A percentile compares a stretch with the other conserved stretches of the same genome.
Conservation (phyloP, 1,140 invertebrate genomes). For the Pectinophora gossypiella region DNA sequence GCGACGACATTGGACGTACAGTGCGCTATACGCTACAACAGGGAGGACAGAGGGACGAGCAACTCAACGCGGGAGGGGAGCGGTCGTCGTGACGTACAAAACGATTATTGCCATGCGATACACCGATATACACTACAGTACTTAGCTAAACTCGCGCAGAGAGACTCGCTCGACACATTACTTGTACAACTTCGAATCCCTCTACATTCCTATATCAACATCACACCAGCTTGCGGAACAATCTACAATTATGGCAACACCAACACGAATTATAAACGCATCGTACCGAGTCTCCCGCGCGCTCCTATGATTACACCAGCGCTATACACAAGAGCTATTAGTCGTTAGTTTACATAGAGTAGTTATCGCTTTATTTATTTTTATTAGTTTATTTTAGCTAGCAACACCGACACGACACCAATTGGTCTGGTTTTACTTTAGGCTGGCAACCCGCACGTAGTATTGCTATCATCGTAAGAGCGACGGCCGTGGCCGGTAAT, state of each 20-base stretch:
- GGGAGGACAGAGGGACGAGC: not conserved
- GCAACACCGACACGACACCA: conserved; percentile 65
- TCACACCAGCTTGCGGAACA: too few relatives aligned
- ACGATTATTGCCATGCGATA: conserved; percentile 46
- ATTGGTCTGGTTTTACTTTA: conserved; percentile 55
- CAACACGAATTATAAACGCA: too few relatives aligned
- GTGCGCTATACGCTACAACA: not conserved
- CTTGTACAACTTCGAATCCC: too few relatives aligned
- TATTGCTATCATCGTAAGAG: conserved; percentile 47
- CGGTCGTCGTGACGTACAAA: conserved; percentile 6
- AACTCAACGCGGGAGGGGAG: not conserved
- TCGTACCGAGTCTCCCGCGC: too few relatives aligned
- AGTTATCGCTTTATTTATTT: conserved; percentile 34
- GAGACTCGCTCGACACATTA: not conserved
- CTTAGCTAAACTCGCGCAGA: conserved; percentile 21
- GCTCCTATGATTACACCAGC: conserved; percentile 19
- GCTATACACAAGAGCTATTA: conserved; percentile 39
- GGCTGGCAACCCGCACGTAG: conserved; percentile 36
- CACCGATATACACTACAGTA: conserved; percentile 30
- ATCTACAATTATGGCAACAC: too few relatives aligned
- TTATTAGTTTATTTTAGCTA: conserved; percentile 36
- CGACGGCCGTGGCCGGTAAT: not conserved
- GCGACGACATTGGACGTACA: not conserved
- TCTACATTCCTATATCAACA: too few relatives aligned
- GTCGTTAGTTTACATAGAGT: conserved; percentile 36